These are phyloP conservation scores for Lycaena phlaeas DNA, from an alignment of 2,888 invertebrate species.

Conservation along the genomic window DNA sequence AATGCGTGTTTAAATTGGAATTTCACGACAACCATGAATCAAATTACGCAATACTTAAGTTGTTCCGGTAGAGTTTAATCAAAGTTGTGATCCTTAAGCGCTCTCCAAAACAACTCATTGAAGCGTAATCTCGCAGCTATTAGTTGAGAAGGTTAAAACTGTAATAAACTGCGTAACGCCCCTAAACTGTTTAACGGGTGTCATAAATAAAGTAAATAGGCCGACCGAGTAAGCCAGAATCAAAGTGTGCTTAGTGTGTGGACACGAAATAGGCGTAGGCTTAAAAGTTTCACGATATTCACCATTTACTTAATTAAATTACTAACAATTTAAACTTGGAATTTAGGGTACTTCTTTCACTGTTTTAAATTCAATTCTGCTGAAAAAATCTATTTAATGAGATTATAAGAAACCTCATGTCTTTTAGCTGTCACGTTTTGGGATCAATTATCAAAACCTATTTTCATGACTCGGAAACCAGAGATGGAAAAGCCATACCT, in stretches of 20 bases:
- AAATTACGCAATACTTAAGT: constrained; percentile 8
- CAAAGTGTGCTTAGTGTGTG: constrained; percentile 24
- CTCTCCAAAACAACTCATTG: constrained; percentile 13
- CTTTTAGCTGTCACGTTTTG: too few relatives aligned
- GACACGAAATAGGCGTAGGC: constrained; percentile 16
- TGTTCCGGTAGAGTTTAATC: constrained; percentile 7
- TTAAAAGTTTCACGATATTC: neutral
- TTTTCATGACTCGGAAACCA: too few relatives aligned
- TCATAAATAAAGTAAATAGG: constrained; percentile 48
- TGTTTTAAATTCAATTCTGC: too few relatives aligned
- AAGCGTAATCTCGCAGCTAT: constrained; percentile 18
- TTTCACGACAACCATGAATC: constrained; percentile 5
- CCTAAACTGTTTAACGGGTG: constrained; percentile 29
- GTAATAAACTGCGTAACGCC: constrained; percentile 24
- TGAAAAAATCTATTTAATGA: too few relatives aligned
- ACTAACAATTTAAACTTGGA: too few relatives aligned
- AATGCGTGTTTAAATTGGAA: constrained; percentile 9
- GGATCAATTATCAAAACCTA: too few relatives aligned
- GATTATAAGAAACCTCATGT: too few relatives aligned
- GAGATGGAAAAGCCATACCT: too few relatives aligned
- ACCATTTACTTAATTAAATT: constrained; percentile 1
- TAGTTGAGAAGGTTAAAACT: constrained; percentile 19
- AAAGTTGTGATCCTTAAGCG: constrained; percentile 7
- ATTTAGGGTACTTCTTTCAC: too few relatives aligned
- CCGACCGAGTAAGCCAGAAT: constrained; percentile 23